These are phyloP conservation scores for Clanis bilineata DNA, from an alignment of 2,888 invertebrate species.

Conservation along the genomic window DNA sequence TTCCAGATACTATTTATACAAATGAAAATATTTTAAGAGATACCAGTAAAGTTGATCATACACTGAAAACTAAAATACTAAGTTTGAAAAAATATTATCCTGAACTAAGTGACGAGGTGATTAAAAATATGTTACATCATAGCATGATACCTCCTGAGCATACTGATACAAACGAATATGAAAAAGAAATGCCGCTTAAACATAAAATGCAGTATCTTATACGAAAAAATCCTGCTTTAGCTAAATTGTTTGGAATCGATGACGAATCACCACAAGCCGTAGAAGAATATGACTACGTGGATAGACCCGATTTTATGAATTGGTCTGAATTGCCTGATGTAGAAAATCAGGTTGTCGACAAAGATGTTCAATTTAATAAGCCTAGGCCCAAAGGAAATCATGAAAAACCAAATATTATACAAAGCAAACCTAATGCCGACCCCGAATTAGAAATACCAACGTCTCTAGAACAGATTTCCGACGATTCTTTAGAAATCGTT, in stretches of 20 bases:
- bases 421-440: neutral
- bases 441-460: neutral
- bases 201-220: neutral
- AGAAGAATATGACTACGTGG: neutral
- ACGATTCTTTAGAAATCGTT: neutral
- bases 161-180: no score
- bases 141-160: neutral
- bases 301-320: neutral
- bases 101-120: neutral
- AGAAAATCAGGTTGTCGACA: neutral
- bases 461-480: neutral
- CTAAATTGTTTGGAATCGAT: neutral
- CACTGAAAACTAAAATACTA: neutral
- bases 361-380: neutral
- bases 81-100: neutral
- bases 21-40: neutral
- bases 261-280: neutral
- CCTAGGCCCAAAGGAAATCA: neutral
- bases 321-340: neutral
- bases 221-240: neutral
- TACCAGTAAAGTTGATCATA: neutral
- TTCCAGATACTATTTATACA: neutral
- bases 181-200: neutral
- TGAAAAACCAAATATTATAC: neutral
- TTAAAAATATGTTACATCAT: neutral